A percentile compares a stretch with the other conserved stretches of the same genome.
phyloP scores from a whole-genome alignment of 2,113 vertebrate species.

The Pipa parva region DNA sequence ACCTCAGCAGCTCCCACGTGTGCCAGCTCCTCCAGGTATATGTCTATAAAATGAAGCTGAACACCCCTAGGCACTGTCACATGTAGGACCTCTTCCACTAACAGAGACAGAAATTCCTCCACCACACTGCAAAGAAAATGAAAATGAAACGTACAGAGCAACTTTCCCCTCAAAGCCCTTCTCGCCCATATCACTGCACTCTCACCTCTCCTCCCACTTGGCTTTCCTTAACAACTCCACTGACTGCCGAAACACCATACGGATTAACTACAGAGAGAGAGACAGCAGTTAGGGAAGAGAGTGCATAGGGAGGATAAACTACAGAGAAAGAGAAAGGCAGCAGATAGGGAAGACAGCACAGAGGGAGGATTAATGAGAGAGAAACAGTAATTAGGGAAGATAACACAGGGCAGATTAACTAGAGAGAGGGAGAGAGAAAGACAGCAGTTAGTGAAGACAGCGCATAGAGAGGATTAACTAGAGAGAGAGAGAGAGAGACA shows the following conservation, averaged over 20 bases:
- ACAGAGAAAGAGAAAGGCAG: too few species aligned
- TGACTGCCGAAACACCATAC: slow-evolving; percentile 1
- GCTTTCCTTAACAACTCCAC: background rate
- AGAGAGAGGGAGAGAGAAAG: too few species aligned
- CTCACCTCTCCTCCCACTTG: background rate
- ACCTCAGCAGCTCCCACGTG: slow-evolving; percentile 61
- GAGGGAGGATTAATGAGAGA: too few species aligned
- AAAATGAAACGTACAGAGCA: too few species aligned
- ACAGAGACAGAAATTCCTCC: slow-evolving; percentile 52
- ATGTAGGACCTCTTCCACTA: slow-evolving; percentile 56
- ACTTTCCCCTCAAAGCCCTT: too few species aligned
- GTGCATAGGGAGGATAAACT: too few species aligned
- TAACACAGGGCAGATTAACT: too few species aligned
- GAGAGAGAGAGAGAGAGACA: too few species aligned
- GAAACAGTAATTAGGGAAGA: too few species aligned
- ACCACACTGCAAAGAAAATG: slow-evolving; percentile 50
- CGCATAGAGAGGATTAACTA: too few species aligned
- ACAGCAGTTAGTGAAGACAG: too few species aligned
- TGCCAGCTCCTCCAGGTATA: slow-evolving; percentile 67
- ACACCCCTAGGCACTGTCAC: slow-evolving; percentile 51
- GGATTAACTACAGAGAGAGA: background rate
- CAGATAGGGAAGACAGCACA: too few species aligned
- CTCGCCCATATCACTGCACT: background rate
- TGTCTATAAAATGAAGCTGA: slow-evolving; percentile 63
- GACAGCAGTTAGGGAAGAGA: background rate